phyloP scores from a whole-genome alignment of 2,888 invertebrate species.

The Nowickia ferox region DNA sequence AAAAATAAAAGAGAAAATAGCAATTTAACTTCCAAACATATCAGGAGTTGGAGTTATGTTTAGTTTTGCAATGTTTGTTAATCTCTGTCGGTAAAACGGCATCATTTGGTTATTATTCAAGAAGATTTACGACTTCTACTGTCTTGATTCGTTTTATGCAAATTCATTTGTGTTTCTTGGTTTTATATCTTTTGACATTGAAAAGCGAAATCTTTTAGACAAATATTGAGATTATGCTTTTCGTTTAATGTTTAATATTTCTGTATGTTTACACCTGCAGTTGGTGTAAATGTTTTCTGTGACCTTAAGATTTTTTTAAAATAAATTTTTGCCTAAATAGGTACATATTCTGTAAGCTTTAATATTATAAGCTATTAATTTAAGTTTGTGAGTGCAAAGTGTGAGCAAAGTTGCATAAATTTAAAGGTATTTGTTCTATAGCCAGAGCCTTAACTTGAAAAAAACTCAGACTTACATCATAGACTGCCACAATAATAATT shows the following conservation, averaged over 20 bases:
- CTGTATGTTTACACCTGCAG: too few relatives aligned
- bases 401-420: not conserved
- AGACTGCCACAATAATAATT: too few relatives aligned
- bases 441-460: not conserved
- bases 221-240: slow-evolving; percentile 59
- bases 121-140: slow-evolving; percentile 60
- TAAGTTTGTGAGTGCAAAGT: not conserved
- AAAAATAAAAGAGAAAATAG: slow-evolving; percentile 1
- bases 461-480: too few relatives aligned
- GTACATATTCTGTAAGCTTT: not conserved
- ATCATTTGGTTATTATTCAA: slow-evolving; percentile 61
- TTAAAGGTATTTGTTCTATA: slow-evolving; percentile 25
- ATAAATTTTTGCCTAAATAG: too few relatives aligned
- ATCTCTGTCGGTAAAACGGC: slow-evolving; percentile 31
- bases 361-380: slow-evolving; percentile 43
- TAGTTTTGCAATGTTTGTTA: slow-evolving; percentile 12
- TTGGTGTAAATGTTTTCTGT: not conserved
- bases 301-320: slow-evolving; percentile 5
- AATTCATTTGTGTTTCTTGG: slow-evolving; percentile 3
- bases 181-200: slow-evolving; percentile 16
- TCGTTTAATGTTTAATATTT: not conserved
- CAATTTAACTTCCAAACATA: slow-evolving; percentile 22
- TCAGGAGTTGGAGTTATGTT: slow-evolving; percentile 5
- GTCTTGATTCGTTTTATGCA: slow-evolving; percentile 17
- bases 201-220: slow-evolving; percentile 52